Conservation (phyloP, 2,888 invertebrate genomes). For the Apamea anceps region DNA sequence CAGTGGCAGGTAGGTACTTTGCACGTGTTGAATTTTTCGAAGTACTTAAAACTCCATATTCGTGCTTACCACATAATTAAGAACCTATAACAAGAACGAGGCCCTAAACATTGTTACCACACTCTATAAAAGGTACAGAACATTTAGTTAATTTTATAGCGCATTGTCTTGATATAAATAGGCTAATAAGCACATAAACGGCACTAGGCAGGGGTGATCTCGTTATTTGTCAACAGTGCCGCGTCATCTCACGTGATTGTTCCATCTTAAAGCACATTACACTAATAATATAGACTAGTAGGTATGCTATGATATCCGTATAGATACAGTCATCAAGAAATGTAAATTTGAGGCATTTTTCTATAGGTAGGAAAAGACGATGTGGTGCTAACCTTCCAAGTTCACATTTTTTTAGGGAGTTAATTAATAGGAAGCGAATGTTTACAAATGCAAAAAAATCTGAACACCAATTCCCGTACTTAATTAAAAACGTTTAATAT, state of each 20-base stretch:
- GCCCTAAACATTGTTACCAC: slow-evolving; percentile 49
- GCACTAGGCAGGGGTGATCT: slow-evolving; percentile 69
- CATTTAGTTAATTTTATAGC: slow-evolving; percentile 53
- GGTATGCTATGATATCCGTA: slow-evolving; percentile 1
- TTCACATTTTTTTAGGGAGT: background rate
- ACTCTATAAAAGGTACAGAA: slow-evolving; percentile 43
- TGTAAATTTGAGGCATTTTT: slow-evolving; percentile 4
- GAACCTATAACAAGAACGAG: slow-evolving; percentile 41
- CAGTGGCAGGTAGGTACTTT: background rate
- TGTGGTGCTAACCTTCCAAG: background rate
- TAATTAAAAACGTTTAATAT: background rate
- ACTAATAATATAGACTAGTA: slow-evolving; percentile 35
- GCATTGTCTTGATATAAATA: slow-evolving; percentile 65
- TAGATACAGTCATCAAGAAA: slow-evolving; percentile 17
- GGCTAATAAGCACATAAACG: slow-evolving; percentile 62
- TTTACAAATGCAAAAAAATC: too few relatives aligned
- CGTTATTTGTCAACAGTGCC: slow-evolving; percentile 78
- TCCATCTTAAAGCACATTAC: slow-evolving; percentile 32
- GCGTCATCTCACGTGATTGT: slow-evolving; percentile 83
- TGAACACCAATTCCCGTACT: background rate
- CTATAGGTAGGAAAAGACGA: background rate
- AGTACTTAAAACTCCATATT: slow-evolving; percentile 9
- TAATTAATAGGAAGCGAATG: background rate
- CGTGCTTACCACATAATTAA: slow-evolving; percentile 17
- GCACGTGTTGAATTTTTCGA: slow-evolving; percentile 6